Conservation (phyloP, 2,113 vertebrate species). For the Octodon degus region DNA sequence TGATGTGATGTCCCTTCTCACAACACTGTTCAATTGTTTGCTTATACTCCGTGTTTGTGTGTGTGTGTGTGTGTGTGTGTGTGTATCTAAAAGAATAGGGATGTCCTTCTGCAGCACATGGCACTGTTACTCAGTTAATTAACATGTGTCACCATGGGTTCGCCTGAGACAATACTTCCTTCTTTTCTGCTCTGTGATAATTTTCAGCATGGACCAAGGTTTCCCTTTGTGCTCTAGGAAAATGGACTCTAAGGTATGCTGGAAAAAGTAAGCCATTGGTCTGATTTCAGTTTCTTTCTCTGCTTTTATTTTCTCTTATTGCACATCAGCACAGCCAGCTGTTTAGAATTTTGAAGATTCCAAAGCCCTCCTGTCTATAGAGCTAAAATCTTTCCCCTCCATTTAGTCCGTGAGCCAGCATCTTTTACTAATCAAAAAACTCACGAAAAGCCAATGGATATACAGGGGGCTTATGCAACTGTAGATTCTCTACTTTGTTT, state of each 20-base stretch:
- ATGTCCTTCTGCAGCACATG: not conserved
- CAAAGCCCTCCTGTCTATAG: conserved; percentile 26
- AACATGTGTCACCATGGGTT: not conserved
- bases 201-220: not conserved
- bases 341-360: conserved; percentile 49
- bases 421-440: conserved; percentile 13
- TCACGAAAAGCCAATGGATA: conserved; percentile 50
- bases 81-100: not conserved
- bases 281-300: conserved; percentile 48
- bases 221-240: not conserved
- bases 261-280: not conserved
- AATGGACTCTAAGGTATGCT: not conserved
- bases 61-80: no score
- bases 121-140: conserved; percentile 35
- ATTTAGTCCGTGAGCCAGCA: conserved; percentile 42
- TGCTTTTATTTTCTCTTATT: conserved; percentile 10
- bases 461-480: conserved; percentile 29
- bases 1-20: not conserved
- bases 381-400: conserved; percentile 46
- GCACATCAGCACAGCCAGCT: not conserved
- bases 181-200: not conserved
- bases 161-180: not conserved
- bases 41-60: not conserved
- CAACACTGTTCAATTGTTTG: not conserved
- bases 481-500: conserved; percentile 21